Percentiles rank a stretch among this genome's conserved stretches.
These are phyloP conservation scores for Pseudoips prasinana DNA, from an alignment of 2,888 invertebrate species.

Conservation along the genomic window DNA sequence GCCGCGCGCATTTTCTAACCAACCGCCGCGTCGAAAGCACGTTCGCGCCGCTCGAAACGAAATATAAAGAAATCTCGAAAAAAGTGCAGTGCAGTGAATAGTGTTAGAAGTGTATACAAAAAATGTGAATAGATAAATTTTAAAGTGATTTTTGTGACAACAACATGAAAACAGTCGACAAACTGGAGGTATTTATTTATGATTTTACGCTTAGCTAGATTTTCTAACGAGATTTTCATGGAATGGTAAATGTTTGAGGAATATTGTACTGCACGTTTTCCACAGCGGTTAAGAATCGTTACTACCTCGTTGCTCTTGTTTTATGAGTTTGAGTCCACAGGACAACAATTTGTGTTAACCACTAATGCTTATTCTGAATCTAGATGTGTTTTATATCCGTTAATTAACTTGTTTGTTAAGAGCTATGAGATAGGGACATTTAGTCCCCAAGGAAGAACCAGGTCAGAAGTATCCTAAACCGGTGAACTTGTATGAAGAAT, in stretches of 20 bases:
- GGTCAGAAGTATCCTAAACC: too few relatives aligned
- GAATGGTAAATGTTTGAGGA: constrained; percentile 11
- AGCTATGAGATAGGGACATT: too few relatives aligned
- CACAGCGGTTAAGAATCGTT: too few relatives aligned
- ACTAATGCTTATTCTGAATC: too few relatives aligned
- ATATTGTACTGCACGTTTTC: constrained; percentile 19
- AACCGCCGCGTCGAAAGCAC: constrained; percentile 25
- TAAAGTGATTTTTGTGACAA: constrained; percentile 24
- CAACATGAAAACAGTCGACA: constrained; percentile 47
- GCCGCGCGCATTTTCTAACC: constrained; percentile 31
- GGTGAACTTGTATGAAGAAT: too few relatives aligned
- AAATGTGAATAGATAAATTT: constrained; percentile 30
- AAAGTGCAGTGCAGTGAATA: constrained; percentile 27
- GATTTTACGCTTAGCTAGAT: constrained; percentile 14
- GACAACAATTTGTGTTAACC: too few relatives aligned
- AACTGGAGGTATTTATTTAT: constrained; percentile 43
- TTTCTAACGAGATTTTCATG: constrained; percentile 17
- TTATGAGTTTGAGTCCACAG: too few relatives aligned
- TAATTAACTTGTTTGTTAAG: too few relatives aligned
- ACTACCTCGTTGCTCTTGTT: too few relatives aligned
- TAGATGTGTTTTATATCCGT: too few relatives aligned
- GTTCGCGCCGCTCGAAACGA: constrained; percentile 19
- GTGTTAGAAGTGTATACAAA: constrained; percentile 26
- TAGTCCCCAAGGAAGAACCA: too few relatives aligned
- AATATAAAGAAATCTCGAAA: constrained; percentile 8